These are phyloP conservation scores for Drosophila kanekoi DNA, from an alignment of 2,888 invertebrate species.

Conservation along the genomic window DNA sequence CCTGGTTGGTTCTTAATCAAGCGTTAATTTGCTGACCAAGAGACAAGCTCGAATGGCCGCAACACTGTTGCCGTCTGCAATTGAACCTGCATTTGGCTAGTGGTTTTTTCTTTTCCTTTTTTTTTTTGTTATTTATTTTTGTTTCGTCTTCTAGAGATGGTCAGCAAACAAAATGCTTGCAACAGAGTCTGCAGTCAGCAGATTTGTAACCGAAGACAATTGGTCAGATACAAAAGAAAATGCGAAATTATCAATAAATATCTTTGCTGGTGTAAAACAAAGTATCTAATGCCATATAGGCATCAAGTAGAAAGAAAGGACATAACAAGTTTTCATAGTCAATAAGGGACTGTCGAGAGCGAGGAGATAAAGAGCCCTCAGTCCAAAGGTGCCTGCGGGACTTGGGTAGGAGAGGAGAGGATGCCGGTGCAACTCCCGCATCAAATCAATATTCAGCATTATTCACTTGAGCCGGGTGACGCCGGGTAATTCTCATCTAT, in stretches of 20 bases:
- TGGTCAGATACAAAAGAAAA: slow-evolving; percentile 1
- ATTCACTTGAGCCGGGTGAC: background rate
- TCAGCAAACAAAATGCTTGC: background rate
- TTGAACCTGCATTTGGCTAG: slow-evolving; percentile 10
- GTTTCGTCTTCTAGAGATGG: background rate
- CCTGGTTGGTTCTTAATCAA: slow-evolving; percentile 65
- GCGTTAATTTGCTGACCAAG: slow-evolving; percentile 70
- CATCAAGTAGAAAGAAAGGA: too few relatives aligned
- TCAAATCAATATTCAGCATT: too few relatives aligned
- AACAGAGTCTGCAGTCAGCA: background rate
- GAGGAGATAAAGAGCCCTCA: too few relatives aligned
- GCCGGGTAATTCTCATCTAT: background rate
- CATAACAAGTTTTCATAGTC: too few relatives aligned
- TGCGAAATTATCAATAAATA: slow-evolving; percentile 23
- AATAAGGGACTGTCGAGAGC: too few relatives aligned
- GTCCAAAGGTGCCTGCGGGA: too few relatives aligned
- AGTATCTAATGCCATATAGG: too few relatives aligned
- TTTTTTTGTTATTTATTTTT: background rate
- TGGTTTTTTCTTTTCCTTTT: background rate
- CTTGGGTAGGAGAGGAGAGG: too few relatives aligned
- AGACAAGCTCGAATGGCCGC: slow-evolving; percentile 40
- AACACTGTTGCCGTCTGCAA: slow-evolving; percentile 41
- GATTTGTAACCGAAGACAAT: slow-evolving; percentile 3
- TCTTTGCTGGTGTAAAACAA: too few relatives aligned
- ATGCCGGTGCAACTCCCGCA: too few relatives aligned